Evolutionary conservation across 2,797 vertebrate species (phyloP), one percentile per base, ranked within the genome.

Genomic region (Epinephelus coioides): DNA sequence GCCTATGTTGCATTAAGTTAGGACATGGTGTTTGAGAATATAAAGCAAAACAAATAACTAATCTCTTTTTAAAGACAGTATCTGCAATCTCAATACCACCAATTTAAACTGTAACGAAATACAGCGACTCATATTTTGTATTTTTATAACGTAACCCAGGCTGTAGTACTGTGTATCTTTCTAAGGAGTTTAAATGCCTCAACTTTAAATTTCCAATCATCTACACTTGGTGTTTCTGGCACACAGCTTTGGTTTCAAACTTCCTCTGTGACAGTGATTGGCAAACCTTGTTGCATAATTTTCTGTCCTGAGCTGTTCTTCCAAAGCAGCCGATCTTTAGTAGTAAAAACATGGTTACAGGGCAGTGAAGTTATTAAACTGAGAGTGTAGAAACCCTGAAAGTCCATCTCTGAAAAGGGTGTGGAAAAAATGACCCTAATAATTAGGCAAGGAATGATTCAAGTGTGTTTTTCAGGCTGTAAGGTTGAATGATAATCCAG

Each of bases 281-380:
- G 17, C 38, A 63, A 76, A 46, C 6, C 17, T 43, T 25, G 38
- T 72, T 57, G 18, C 38, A n/a, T 73, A 56, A 73, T 18, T 61
- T 63, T 50, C 34, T 34, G 34, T 8, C 34, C 34, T 34, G 34
- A 34, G 34, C 34, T 64, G 43, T 17, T 50, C 17, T 46, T 15
- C 30, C 13, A 50, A 23, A 47, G 7, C 12, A 23, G 23, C 27
- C 10, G 11, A 8, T 66, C 49, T 61, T n/a, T 2, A 3, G 38
- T 17, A 40, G 27, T 46, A 62, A 60, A 57, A 34, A 34, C 34
- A 34, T 34, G 34, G 1, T 34, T 34, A 34, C 34, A 34, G 7
- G 34, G 34, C 34, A 34, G 34, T 21, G 50, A 38, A 50, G 14
- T 49, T 40, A 14, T 34, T 34, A 8, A 46, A 56, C 19, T 23